Conservation (phyloP, 2,113 vertebrate genomes). For the Cricetomys ansorgei region DNA sequence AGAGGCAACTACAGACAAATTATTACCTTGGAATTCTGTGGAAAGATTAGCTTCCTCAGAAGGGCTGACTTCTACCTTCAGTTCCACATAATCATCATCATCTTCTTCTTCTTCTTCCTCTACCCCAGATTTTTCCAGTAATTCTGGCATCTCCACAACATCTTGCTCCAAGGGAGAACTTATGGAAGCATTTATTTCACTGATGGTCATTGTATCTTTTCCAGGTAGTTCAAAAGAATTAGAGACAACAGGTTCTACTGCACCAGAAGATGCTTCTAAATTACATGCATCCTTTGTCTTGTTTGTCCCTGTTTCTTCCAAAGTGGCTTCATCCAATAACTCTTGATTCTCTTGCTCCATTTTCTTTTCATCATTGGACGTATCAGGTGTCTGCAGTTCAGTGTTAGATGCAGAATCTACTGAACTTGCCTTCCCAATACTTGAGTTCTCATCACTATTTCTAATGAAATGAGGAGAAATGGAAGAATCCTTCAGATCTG, state of each 20-base stretch:
- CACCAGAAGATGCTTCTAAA: conserved; percentile 78
- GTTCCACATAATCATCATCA: conserved; percentile 85
- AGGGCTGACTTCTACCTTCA: conserved; percentile 82
- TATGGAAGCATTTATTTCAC: conserved; percentile 69
- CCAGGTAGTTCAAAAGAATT: conserved; percentile 73
- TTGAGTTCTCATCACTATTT: conserved; percentile 68
- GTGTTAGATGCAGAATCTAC: conserved; percentile 83
- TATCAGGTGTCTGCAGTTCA: conserved; percentile 41
- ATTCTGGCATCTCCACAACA: conserved; percentile 74
- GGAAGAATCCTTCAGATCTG: conserved; percentile 78
- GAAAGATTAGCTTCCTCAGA: conserved; percentile 50
- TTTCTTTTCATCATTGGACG: conserved; percentile 69
- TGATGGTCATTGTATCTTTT: conserved; percentile 78
- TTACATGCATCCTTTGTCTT: conserved; percentile 36
- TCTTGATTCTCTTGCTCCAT: conserved; percentile 48
- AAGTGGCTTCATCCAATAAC: conserved; percentile 59
- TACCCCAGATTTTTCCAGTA: conserved; percentile 75
- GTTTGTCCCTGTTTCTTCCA: conserved; percentile 44
- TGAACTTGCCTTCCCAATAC: conserved; percentile 76
- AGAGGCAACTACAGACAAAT: conserved; percentile 47
- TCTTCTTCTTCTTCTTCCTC: conserved; percentile 84
- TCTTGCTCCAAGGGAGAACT: conserved; percentile 79
- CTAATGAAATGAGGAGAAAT: neutral
- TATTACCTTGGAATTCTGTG: conserved; percentile 54
- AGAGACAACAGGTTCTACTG: conserved; percentile 75